Percentiles rank a stretch among this genome's conserved stretches.
phyloP scores from a whole-genome alignment of 2,113 vertebrate genomes.

The Bolborhynchus lineola region DNA sequence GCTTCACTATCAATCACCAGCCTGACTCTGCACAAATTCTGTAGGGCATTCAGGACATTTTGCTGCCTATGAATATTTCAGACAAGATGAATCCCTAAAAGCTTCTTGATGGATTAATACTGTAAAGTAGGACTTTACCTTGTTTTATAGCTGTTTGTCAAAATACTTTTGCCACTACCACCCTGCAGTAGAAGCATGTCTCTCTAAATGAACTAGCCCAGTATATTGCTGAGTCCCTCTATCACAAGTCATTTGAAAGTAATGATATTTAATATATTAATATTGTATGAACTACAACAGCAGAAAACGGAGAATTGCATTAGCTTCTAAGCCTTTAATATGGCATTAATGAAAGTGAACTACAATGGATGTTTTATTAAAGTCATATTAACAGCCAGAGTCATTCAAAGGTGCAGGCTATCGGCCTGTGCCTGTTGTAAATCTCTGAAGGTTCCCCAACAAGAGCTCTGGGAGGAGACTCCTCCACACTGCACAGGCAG shows the following conservation, averaged over 20 bases:
- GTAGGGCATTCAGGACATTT: constrained; percentile 86
- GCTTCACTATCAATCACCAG: constrained; percentile 81
- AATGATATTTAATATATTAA: constrained; percentile 72
- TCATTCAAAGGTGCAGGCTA: background rate
- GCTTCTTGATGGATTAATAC: constrained; percentile 78
- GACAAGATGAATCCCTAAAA: constrained; percentile 79
- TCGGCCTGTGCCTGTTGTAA: background rate
- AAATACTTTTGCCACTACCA: constrained; percentile 33
- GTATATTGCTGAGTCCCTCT: constrained; percentile 26
- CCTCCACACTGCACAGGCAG: background rate
- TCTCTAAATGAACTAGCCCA: constrained; percentile 47
- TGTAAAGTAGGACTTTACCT: constrained; percentile 65
- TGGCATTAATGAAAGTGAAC: constrained; percentile 39
- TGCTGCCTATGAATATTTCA: constrained; percentile 87
- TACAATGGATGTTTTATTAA: constrained; percentile 1
- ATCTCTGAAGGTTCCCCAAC: background rate
- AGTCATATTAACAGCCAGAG: background rate
- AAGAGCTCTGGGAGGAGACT: background rate
- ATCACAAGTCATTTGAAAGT: constrained; percentile 62
- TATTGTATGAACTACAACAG: constrained; percentile 45
- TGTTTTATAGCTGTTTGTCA: constrained; percentile 74
- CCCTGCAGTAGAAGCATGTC: constrained; percentile 27
- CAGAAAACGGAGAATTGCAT: constrained; percentile 52
- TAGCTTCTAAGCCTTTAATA: constrained; percentile 46
- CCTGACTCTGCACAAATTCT: constrained; percentile 78